A percentile compares a stretch with the other conserved stretches of the same genome.
These are phyloP conservation scores for Xanthia icteritia DNA, from an alignment of 2,888 invertebrate species.

Conservation along the genomic window DNA sequence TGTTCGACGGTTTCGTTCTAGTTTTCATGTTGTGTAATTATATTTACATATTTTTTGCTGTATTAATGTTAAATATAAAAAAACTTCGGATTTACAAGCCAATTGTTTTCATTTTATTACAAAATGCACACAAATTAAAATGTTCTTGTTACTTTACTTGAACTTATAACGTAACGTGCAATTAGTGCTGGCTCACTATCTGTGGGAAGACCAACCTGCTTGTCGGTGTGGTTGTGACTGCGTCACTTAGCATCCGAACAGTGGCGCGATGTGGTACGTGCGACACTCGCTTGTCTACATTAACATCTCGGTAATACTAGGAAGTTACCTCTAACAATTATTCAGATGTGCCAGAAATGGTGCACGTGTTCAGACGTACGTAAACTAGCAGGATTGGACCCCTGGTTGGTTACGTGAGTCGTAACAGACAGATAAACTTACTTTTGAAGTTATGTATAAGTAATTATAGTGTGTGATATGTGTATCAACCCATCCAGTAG, in stretches of 20 bases:
- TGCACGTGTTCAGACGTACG: neutral
- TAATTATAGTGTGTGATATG: neutral
- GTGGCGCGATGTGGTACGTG: neutral
- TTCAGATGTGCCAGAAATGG: neutral
- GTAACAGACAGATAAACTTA: neutral
- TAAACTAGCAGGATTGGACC: neutral
- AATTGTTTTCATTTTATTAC: neutral
- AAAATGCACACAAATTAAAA: neutral
- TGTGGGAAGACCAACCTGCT: neutral
- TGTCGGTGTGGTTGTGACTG: neutral
- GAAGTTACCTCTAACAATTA: neutral
- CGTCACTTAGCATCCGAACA: neutral
- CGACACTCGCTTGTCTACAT: neutral
- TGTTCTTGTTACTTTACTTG: neutral
- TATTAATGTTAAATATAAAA: neutral
- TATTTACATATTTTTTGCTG: neutral
- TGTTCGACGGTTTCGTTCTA: neutral
- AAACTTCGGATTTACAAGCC: neutral
- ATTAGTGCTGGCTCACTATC: neutral
- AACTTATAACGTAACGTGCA: neutral
- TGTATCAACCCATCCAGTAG: too few relatives aligned
- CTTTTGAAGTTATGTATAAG: too few relatives aligned
- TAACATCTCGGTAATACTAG: neutral
- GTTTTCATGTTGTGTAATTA: constrained; percentile 11
- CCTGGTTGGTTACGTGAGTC: too few relatives aligned